Evolutionary conservation across 2,888 invertebrate genomes (phyloP).

Genomic region (Pachliopta kotzebuea): DNA sequence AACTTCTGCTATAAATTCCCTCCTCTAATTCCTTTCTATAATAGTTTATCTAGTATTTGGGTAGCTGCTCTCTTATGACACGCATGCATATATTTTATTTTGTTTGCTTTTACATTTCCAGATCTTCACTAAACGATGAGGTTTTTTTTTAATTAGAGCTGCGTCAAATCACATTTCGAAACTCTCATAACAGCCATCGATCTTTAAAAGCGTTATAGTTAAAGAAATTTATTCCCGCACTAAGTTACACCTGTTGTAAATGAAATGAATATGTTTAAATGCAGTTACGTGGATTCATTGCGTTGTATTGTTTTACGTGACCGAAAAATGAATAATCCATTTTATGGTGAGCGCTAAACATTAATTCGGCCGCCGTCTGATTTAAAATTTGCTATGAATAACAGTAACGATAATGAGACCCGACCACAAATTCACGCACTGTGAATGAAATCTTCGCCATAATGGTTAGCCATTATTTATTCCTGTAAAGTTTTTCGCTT

Average conservation of each 20-base stretch:
- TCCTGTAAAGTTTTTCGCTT: not conserved
- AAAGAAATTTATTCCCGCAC: conserved; percentile 2
- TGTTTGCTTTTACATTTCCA: no score
- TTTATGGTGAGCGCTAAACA: conserved; percentile 38
- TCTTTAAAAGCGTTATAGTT: not conserved
- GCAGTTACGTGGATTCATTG: conserved; percentile 15
- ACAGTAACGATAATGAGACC: conserved; percentile 58
- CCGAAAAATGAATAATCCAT: conserved; percentile 29
- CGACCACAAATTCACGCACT: conserved; percentile 66
- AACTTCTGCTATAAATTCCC: no score
- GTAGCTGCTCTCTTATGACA: no score
- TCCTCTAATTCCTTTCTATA: no score
- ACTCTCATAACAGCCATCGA: not conserved
- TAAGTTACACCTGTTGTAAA: conserved; percentile 13
- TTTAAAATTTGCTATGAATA: conserved; percentile 56
- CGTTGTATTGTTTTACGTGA: conserved; percentile 29
- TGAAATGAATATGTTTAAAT: conserved; percentile 16
- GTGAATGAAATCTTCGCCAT: conserved; percentile 70
- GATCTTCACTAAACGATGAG: no score
- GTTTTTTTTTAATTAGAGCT: no score
- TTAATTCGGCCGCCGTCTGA: conserved; percentile 47
- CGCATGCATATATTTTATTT: no score
- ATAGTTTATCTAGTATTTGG: no score
- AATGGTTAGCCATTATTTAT: conserved; percentile 67
- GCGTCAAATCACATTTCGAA: no score